phyloP scores from a whole-genome alignment of 2,113 vertebrate species.

The Paralichthys olivaceus region DNA sequence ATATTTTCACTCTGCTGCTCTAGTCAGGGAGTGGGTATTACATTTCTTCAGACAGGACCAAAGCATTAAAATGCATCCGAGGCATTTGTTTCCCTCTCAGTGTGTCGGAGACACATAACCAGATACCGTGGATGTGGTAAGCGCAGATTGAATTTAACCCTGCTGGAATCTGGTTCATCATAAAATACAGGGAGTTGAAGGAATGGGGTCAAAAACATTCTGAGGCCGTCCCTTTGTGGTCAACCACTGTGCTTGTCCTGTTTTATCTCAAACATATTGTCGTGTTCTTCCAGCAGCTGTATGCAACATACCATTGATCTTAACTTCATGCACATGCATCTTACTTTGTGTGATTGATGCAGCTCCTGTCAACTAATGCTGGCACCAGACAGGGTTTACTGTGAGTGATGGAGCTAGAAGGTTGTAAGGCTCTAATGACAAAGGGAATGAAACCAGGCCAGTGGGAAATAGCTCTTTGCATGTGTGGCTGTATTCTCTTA shows the following conservation, averaged over 20 bases:
- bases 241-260: conserved; percentile 8
- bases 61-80: conserved; percentile 30
- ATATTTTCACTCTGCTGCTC: conserved; percentile 51
- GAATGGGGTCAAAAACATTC: conserved; percentile 31
- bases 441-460: conserved; percentile 44
- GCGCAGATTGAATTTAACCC: conserved; percentile 14
- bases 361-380: conserved; percentile 34
- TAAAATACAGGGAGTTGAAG: conserved; percentile 21
- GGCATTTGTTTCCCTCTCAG: conserved; percentile 26
- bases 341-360: conserved; percentile 52
- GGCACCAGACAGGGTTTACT: conserved; percentile 29
- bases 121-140: not conserved
- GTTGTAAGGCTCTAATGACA: conserved; percentile 37
- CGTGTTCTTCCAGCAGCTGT: not conserved
- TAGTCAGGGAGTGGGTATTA: conserved; percentile 7
- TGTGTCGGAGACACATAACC: not conserved
- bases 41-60: conserved; percentile 30
- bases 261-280: conserved; percentile 15
- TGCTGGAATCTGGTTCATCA: conserved; percentile 15
- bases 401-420: conserved; percentile 48
- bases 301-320: conserved; percentile 25
- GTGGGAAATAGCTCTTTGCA: conserved; percentile 5
- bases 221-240: conserved; percentile 8
- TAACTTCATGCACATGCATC: conserved; percentile 23
- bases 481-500: not conserved